These are phyloP conservation scores for Platyscapa corneri DNA, from an alignment of 1,140 invertebrate species.

Conservation along the genomic window DNA sequence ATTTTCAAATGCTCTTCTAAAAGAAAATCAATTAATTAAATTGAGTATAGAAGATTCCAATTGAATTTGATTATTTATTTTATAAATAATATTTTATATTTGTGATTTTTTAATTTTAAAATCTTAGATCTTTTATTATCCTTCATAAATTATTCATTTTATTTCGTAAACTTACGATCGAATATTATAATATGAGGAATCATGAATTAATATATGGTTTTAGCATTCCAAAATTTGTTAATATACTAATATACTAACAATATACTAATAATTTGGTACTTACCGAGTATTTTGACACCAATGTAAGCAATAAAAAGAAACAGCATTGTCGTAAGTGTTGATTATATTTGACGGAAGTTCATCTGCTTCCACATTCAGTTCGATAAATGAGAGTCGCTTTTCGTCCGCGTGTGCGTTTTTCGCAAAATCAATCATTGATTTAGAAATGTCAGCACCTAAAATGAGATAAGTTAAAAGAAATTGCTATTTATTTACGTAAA, in stretches of 20 bases:
- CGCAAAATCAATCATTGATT: slow-evolving; percentile 82
- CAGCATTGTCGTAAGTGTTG: slow-evolving; percentile 80
- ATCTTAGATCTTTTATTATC: too few relatives aligned
- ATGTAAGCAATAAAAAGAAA: slow-evolving; percentile 89
- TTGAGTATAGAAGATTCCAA: not conserved
- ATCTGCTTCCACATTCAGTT: slow-evolving; percentile 79
- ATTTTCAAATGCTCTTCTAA: slow-evolving; percentile 79
- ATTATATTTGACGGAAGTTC: slow-evolving; percentile 73
- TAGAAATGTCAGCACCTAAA: slow-evolving; percentile 81
- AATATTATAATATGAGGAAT: too few relatives aligned
- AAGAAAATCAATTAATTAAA: slow-evolving; percentile 45
- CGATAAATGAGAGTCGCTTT: slow-evolving; percentile 76
- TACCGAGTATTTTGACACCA: slow-evolving; percentile 86
- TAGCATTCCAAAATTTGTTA: too few relatives aligned
- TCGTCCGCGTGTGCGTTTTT: slow-evolving; percentile 73
- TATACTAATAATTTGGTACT: slow-evolving; percentile 43
- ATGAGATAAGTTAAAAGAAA: not conserved
- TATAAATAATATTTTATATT: too few relatives aligned
- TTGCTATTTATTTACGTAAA: not conserved
- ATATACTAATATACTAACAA: not conserved
- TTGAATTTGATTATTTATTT: too few relatives aligned
- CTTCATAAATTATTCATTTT: too few relatives aligned
- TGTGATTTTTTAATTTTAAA: too few relatives aligned
- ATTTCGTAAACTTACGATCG: too few relatives aligned
- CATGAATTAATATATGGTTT: too few relatives aligned